Conservation (phyloP, 2,888 invertebrate genomes). For the Schizaphis graminum region DNA sequence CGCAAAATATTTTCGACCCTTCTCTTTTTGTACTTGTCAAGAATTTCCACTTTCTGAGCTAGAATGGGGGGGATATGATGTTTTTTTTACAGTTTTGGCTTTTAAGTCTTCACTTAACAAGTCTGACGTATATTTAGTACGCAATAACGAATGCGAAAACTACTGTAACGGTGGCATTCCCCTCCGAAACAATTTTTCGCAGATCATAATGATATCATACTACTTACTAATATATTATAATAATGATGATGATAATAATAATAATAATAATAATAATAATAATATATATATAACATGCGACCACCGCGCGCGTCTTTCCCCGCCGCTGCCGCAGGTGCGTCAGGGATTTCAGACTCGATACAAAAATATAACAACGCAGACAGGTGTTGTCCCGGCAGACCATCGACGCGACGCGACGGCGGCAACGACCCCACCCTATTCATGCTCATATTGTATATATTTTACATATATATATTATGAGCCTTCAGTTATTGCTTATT, state of each 20-base stretch:
- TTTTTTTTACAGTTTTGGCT: neutral
- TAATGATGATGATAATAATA: neutral
- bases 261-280: neutral
- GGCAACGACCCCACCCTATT: constrained; percentile 25
- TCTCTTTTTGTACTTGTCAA: neutral
- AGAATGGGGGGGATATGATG: neutral
- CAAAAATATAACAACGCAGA: constrained; percentile 36
- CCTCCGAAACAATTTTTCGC: constrained; percentile 29
- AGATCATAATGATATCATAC: neutral
- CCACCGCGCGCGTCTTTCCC: neutral
- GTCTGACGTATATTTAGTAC: neutral
- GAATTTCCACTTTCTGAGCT: neutral
- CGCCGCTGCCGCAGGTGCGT: constrained; percentile 41
- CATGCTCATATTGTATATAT: neutral
- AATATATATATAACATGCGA: neutral
- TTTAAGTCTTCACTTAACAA: neutral
- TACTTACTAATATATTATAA: neutral
- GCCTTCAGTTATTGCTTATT: neutral
- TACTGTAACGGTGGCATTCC: neutral
- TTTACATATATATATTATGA: neutral
- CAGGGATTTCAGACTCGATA: constrained; percentile 47
- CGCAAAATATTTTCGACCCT: neutral
- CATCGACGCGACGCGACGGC: neutral
- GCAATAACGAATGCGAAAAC: neutral
- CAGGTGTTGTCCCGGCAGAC: constrained; percentile 44